phyloP scores from a whole-genome alignment of 2,888 invertebrate species.

The Uloborus plumipes region DNA sequence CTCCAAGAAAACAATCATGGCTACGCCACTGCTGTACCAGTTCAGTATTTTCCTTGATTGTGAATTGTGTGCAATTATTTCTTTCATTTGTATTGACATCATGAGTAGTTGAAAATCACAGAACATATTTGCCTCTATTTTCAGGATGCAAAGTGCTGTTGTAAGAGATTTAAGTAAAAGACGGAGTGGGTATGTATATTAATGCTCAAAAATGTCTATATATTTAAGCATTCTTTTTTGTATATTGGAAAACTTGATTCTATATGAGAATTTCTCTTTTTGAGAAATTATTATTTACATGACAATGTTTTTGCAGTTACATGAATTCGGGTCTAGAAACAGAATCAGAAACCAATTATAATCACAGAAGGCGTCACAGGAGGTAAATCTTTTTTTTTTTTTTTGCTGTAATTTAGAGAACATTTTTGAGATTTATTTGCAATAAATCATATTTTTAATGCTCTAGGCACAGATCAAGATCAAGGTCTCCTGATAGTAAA shows the following conservation, averaged over 20 bases:
- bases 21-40: no score
- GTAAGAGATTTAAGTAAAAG: conserved; percentile 59
- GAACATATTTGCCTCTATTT: not conserved
- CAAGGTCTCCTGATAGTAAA: conserved; percentile 77
- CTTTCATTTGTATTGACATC: conserved; percentile 68
- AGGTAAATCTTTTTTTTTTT: conserved; percentile 31
- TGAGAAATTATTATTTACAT: not conserved
- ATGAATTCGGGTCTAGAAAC: conserved; percentile 73
- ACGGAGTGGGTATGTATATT: conserved; percentile 57
- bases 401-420: not conserved
- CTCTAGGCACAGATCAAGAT: conserved; percentile 68
- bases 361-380: conserved; percentile 70
- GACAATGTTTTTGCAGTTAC: conserved; percentile 68
- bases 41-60: no score
- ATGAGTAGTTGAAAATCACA: conserved; percentile 1
- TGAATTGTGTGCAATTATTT: no score
- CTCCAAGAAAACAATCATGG: no score
- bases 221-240: not conserved
- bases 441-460: not conserved
- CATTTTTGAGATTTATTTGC: no score
- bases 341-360: conserved; percentile 71
- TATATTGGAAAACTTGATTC: not conserved
- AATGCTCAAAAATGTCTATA: no score
- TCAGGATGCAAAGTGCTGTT: conserved; percentile 59
- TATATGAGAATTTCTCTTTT: no score